Evolutionary conservation across 2,888 invertebrate species (phyloP).

Genomic region (Metacarcinus magister): DNA sequence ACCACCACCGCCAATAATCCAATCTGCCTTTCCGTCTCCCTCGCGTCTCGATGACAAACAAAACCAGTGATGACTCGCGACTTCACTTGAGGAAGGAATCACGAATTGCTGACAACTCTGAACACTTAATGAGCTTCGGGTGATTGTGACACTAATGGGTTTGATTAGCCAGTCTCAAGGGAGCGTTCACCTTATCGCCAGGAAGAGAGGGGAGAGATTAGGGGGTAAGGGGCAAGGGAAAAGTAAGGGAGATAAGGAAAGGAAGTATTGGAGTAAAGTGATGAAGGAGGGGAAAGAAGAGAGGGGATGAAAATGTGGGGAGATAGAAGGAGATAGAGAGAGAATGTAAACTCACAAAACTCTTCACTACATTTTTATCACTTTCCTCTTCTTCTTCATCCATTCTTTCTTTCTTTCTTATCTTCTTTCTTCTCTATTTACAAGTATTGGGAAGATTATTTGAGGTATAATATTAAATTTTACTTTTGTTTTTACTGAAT

Average conservation of each 20-base stretch:
- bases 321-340: neutral
- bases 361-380: too few relatives aligned
- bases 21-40: neutral
- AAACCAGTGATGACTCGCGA: too few relatives aligned
- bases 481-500: neutral
- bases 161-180: neutral
- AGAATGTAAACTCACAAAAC: neutral
- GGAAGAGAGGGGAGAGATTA: neutral
- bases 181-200: neutral
- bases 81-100: too few relatives aligned
- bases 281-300: neutral
- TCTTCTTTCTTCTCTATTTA: too few relatives aligned
- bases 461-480: neutral
- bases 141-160: slow-evolving; percentile 15
- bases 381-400: too few relatives aligned
- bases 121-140: neutral
- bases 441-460: too few relatives aligned
- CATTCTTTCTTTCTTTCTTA: too few relatives aligned
- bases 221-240: neutral
- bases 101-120: neutral
- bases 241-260: neutral
- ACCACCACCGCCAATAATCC: neutral
- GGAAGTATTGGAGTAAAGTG: neutral
- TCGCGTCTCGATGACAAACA: too few relatives aligned
- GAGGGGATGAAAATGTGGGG: neutral